Evolutionary conservation across 2,888 invertebrate genomes (phyloP).

Genomic region (Noctua fimbriata): DNA sequence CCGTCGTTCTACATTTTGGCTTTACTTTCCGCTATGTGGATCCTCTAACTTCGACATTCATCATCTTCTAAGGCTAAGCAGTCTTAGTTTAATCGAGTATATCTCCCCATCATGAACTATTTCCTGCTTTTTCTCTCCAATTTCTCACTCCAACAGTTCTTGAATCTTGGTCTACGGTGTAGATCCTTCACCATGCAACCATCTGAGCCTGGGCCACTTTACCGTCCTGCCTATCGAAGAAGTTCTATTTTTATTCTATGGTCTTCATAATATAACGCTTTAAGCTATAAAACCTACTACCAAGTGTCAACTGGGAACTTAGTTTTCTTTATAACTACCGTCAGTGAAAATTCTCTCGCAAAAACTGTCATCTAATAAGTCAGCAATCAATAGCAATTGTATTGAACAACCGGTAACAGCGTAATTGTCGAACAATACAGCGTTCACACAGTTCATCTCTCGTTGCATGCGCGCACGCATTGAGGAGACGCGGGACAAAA

Average conservation of each 20-base stretch:
- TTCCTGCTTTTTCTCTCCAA: neutral
- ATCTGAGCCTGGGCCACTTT: neutral
- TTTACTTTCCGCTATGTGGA: neutral
- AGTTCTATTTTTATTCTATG: neutral
- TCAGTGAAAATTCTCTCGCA: slow-evolving; percentile 49
- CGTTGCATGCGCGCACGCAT: slow-evolving; percentile 11
- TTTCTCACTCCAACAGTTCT: neutral
- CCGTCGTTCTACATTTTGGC: slow-evolving; percentile 15
- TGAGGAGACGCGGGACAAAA: slow-evolving; percentile 49
- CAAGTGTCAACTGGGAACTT: slow-evolving; percentile 12
- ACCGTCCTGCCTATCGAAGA: neutral
- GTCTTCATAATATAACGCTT: too few species aligned
- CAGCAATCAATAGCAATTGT: slow-evolving; percentile 55
- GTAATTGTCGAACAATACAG: slow-evolving; percentile 58
- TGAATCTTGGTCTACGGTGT: neutral
- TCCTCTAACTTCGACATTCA: neutral
- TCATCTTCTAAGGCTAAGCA: neutral
- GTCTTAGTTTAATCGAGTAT: neutral
- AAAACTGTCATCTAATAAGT: slow-evolving; percentile 45
- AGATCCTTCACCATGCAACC: too few species aligned
- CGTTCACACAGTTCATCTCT: slow-evolving; percentile 56
- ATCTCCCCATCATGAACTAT: neutral
- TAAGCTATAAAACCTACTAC: neutral
- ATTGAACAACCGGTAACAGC: slow-evolving; percentile 45
- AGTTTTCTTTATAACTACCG: slow-evolving; percentile 1